A percentile compares a stretch with the other conserved stretches of the same genome.
phyloP scores from a whole-genome alignment of 2,113 vertebrate genomes.

The Notarius lentiginosus region DNA sequence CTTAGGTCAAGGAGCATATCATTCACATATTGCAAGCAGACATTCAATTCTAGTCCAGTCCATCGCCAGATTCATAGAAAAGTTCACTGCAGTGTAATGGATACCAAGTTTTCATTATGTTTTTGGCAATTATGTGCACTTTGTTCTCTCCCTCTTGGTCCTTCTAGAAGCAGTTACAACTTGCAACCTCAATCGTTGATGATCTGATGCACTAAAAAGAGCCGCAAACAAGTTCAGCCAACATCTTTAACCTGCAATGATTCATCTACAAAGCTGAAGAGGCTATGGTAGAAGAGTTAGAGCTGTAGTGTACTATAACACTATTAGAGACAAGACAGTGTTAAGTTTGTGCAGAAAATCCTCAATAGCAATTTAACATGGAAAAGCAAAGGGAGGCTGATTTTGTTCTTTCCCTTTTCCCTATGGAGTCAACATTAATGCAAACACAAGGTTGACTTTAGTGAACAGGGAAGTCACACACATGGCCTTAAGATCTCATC shows the following conservation, averaged over 20 bases:
- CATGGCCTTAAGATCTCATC: slow-evolving; percentile 15
- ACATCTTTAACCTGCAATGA: slow-evolving; percentile 16
- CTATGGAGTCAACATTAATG: background rate
- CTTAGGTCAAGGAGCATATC: background rate
- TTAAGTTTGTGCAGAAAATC: slow-evolving; percentile 24
- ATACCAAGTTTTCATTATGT: slow-evolving; percentile 14
- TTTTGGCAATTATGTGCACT: slow-evolving; percentile 14
- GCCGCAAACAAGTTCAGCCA: slow-evolving; percentile 1
- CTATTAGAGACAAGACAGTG: slow-evolving; percentile 36
- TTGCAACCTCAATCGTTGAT: background rate
- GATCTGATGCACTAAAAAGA: background rate
- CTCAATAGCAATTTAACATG: slow-evolving; percentile 22
- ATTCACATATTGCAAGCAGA: slow-evolving; percentile 6
- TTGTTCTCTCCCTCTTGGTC: slow-evolving; percentile 1
- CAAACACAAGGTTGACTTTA: background rate
- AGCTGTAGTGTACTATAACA: slow-evolving; percentile 31
- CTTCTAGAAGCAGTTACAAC: background rate
- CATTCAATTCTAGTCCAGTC: background rate
- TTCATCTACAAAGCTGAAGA: slow-evolving; percentile 25
- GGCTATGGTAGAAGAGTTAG: slow-evolving; percentile 13
- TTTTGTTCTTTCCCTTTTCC: background rate
- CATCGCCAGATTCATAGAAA: background rate
- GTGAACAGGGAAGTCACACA: background rate
- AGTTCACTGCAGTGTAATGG: background rate
- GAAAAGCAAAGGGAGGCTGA: background rate